Evolutionary conservation across 2,113 vertebrate genomes (phyloP), one percentile per base, ranked within the genome.

Genomic region (Eonycteris spelaea): DNA sequence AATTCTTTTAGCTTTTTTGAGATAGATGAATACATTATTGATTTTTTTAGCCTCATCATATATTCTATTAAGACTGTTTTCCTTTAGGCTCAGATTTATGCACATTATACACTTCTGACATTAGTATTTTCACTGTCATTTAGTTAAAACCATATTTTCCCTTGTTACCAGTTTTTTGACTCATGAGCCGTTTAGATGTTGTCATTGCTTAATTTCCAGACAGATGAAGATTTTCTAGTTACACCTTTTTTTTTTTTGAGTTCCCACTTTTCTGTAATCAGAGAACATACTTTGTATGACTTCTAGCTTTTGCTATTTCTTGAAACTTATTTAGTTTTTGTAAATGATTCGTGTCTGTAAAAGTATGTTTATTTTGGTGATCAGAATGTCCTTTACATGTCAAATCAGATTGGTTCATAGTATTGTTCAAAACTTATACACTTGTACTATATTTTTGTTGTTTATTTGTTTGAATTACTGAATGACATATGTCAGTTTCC

Each of bases 141-240:
- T 88, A 83, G 43, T 65, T 96, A 88, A 88, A 92, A 83, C 40
- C 73, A 16, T 45, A 53, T 82, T 87, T 94, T 61, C 28, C 6
- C 22, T 75, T 74, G 6, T 90, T 93, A 74, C 59, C 13, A 85
- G 2, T 73, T 92, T 6, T 96, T 96, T 86, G 45, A 92, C 51
- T 59, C 14, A 33, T 45, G 9, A 57, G 45, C 7, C 16, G 65
- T 78, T 83, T 92, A 68, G 35, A 59, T 88, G 24, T 55, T 85
- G 19, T 48, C 21, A 71, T 65, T 11, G 7, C 35, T 90, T 85
- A 53, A 85, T 90, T 78, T 88, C 61, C 33, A 71, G 68, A 89
- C 5, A 40, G 33, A 61, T 71, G 38, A 83, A 15, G 53, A 92
- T 88, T 78, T 84, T 92, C 15, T 48, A 57, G 53, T 77, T 91